Conservation (phyloP, 2,888 invertebrate species). For the Thereva unica region DNA sequence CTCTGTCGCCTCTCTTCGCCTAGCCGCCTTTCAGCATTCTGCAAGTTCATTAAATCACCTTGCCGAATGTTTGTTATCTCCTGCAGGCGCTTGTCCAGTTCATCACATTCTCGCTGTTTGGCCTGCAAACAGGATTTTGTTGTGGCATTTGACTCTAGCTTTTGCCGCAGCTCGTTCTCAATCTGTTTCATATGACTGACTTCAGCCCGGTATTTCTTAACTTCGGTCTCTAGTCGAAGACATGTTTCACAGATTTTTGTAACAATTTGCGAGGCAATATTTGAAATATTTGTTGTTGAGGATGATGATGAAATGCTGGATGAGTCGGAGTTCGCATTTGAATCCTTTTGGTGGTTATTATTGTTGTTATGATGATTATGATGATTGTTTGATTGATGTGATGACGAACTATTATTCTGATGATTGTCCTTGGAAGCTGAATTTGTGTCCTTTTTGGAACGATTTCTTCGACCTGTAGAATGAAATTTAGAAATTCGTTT, state of each 20-base stretch:
- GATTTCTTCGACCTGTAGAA: slow-evolving; percentile 55
- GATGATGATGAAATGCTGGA: slow-evolving; percentile 52
- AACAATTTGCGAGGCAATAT: slow-evolving; percentile 56
- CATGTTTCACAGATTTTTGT: slow-evolving; percentile 58
- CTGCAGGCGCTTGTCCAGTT: slow-evolving; percentile 81
- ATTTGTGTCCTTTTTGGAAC: slow-evolving; percentile 52
- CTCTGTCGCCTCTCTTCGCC: slow-evolving; percentile 80
- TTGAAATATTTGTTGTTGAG: slow-evolving; percentile 52
- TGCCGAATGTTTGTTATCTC: slow-evolving; percentile 73
- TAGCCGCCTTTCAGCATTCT: slow-evolving; percentile 77
- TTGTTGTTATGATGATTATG: slow-evolving; percentile 38
- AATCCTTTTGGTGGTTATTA: slow-evolving; percentile 47
- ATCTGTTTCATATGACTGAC: slow-evolving; percentile 58
- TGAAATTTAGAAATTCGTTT: not conserved
- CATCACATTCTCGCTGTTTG: slow-evolving; percentile 73
- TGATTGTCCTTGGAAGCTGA: slow-evolving; percentile 58
- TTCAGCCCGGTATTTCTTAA: slow-evolving; percentile 56
- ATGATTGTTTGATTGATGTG: slow-evolving; percentile 24
- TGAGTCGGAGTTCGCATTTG: slow-evolving; percentile 47
- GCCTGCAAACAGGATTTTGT: slow-evolving; percentile 82
- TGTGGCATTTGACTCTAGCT: slow-evolving; percentile 63
- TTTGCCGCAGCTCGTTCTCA: slow-evolving; percentile 58
- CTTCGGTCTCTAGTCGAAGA: slow-evolving; percentile 56
- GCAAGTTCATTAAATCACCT: slow-evolving; percentile 76
- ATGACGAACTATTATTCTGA: slow-evolving; percentile 40